phyloP scores from a whole-genome alignment of 2,797 vertebrate genomes.

The Notolepis coatsorum region DNA sequence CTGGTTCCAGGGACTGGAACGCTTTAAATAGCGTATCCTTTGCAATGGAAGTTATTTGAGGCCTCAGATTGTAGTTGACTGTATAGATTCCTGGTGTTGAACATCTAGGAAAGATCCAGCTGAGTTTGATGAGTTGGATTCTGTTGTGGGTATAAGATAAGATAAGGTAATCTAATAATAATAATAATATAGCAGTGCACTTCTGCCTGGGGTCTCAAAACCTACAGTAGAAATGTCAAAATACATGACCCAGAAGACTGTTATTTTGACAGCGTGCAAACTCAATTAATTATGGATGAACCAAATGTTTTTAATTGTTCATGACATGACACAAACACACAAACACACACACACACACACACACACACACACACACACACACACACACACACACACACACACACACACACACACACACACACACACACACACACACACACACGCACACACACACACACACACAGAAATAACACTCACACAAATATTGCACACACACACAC shows the following conservation, averaged over 20 bases:
- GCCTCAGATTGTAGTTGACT: no score
- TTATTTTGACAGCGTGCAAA: neutral
- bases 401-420: constrained; percentile 30
- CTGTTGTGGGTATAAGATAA: neutral
- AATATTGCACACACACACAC: no score
- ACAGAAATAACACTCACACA: no score
- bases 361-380: neutral
- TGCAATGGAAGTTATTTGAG: no score
- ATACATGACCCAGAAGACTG: no score
- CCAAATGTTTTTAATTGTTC: neutral
- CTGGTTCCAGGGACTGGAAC: no score
- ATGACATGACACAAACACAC: neutral
- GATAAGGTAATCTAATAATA: no score
- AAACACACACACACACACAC: neutral
- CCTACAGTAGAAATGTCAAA: neutral
- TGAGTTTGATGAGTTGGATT: neutral
- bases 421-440: constrained; percentile 17
- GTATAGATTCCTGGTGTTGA: neutral
- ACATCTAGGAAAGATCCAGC: neutral
- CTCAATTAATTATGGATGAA: neutral
- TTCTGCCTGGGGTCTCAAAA: no score
- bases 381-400: constrained; percentile 2
- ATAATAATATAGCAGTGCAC: no score
- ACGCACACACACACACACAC: constrained; percentile 7
- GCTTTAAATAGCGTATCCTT: no score